Percentiles rank a stretch among this genome's conserved stretches.
phyloP scores from a whole-genome alignment of 2,888 invertebrate genomes.

The Spisula subtruncata region DNA sequence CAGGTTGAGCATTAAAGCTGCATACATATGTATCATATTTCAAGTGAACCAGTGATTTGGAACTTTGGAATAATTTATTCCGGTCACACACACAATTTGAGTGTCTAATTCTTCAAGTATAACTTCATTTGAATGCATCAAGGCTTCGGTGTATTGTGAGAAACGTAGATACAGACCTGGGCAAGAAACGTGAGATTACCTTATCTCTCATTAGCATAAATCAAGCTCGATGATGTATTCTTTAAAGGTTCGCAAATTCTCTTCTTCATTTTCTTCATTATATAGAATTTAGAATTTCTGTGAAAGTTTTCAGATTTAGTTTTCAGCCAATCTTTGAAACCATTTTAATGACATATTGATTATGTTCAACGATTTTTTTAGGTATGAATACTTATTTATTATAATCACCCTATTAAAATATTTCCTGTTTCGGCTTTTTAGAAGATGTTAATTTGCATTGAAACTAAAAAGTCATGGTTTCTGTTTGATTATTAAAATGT shows the following conservation, averaged over 20 bases:
- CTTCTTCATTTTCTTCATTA: background rate
- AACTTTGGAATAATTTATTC: constrained; percentile 57
- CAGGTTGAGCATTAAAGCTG: background rate
- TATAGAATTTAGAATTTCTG: constrained; percentile 2
- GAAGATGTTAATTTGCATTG: background rate
- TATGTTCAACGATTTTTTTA: background rate
- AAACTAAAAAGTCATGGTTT: background rate
- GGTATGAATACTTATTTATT: background rate
- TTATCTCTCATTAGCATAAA: constrained; percentile 44
- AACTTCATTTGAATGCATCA: constrained; percentile 50
- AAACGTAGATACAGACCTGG: constrained; percentile 36
- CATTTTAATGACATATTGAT: constrained; percentile 12
- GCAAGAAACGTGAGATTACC: background rate
- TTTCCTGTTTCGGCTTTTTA: background rate
- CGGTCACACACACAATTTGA: constrained; percentile 49
- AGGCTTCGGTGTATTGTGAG: constrained; percentile 35
- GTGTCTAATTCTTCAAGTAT: constrained; percentile 43
- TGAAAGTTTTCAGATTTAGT: constrained; percentile 12
- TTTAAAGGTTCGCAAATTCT: constrained; percentile 45
- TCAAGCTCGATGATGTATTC: constrained; percentile 38
- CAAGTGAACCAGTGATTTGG: constrained; percentile 31
- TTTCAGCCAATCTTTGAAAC: constrained; percentile 12
- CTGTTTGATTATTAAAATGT: background rate
- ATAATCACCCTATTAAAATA: constrained; percentile 3
- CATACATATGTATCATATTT: constrained; percentile 26